Conservation (phyloP, 2,797 vertebrate genomes). For the Diceros bicornis region DNA sequence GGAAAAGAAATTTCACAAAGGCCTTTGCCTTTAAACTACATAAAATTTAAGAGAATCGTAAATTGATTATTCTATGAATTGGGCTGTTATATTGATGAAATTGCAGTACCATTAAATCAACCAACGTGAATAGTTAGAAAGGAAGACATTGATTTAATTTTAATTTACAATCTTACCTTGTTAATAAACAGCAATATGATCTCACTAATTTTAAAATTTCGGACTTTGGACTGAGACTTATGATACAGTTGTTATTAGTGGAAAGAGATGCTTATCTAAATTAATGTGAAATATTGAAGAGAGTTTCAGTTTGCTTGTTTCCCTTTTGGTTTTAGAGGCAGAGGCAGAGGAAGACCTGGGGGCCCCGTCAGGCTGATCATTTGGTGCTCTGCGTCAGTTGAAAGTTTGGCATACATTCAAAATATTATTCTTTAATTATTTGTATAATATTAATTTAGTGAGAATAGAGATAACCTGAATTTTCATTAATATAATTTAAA, state of each 20-base stretch:
- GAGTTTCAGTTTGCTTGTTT: not conserved
- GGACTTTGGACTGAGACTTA: not conserved
- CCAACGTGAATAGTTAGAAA: not conserved
- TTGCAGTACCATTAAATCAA: not conserved
- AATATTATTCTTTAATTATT: not conserved
- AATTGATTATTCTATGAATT: not conserved
- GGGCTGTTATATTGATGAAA: not conserved
- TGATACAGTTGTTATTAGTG: not conserved
- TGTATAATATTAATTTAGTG: not conserved
- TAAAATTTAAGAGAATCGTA: not conserved
- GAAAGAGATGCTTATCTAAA: not conserved
- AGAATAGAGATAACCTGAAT: not conserved
- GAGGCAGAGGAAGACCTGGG: not conserved
- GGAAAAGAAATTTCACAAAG: not conserved
- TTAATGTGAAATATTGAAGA: not conserved
- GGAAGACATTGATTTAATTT: not conserved
- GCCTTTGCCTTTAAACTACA: not conserved
- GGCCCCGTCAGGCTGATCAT: not conserved
- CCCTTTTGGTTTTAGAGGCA: not conserved
- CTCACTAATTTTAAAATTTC: constrained; percentile 31
- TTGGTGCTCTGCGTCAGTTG: not conserved
- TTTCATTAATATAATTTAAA: constrained; percentile 1
- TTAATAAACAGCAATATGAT: not conserved
- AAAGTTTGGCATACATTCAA: not conserved
- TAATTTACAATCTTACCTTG: constrained; percentile 48